A percentile compares a stretch with the other conserved stretches of the same genome.
Evolutionary conservation across 2,113 vertebrate genomes (phyloP).

Genomic region (Paradoxurus hermaphroditus): DNA sequence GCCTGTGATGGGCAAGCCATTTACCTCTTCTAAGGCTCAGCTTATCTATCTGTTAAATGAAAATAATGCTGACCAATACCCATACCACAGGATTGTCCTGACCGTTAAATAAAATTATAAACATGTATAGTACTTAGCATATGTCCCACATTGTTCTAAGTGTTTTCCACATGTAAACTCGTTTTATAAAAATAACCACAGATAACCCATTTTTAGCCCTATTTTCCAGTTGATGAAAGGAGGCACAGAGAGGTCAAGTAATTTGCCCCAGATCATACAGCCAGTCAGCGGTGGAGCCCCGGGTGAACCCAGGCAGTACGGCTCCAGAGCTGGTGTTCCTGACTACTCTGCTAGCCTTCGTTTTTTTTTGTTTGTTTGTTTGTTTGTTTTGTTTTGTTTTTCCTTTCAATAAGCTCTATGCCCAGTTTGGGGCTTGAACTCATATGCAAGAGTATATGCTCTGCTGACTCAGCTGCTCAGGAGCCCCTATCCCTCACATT

Average conservation of each 20-base stretch:
- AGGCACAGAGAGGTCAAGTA: background rate
- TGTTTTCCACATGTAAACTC: background rate
- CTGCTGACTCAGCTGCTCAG: background rate
- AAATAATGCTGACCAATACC: background rate
- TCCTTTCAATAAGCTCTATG: background rate
- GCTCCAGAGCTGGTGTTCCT: background rate
- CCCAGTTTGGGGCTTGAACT: background rate
- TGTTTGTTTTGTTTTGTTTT: background rate
- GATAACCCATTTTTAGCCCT: background rate
- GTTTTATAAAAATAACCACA: background rate
- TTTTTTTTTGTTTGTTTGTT: background rate
- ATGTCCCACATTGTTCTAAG: background rate
- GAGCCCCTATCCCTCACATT: background rate
- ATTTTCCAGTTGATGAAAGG: constrained; percentile 6
- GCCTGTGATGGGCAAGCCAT: background rate
- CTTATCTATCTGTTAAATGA: background rate
- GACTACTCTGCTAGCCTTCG: background rate
- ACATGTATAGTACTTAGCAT: background rate
- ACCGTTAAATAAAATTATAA: background rate
- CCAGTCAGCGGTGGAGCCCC: background rate
- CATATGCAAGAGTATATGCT: background rate
- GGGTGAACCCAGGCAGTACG: background rate
- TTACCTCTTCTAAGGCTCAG: background rate
- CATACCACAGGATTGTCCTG: background rate
- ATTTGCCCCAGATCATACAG: background rate